Evolutionary conservation across 2,888 invertebrate genomes (phyloP).

Genomic region (Catocala fraxini): DNA sequence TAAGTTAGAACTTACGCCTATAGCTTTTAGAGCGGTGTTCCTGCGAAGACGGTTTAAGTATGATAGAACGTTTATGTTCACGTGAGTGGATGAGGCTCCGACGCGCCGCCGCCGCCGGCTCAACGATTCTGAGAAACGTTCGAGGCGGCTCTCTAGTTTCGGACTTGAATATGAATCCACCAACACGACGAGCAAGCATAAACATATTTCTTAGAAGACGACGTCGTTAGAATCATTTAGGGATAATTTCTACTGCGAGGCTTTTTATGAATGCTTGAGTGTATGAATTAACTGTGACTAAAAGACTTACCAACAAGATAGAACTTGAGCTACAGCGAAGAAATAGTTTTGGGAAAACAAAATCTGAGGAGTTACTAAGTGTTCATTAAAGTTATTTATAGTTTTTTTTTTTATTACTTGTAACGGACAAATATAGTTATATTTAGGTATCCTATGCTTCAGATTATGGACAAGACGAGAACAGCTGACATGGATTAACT

Average conservation of each 20-base stretch:
- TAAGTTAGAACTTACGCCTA: constrained; percentile 71
- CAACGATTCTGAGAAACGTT: constrained; percentile 85
- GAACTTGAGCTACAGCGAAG: no score
- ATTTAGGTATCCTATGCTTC: no score
- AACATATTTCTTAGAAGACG: constrained; percentile 62
- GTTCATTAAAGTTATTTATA: background rate
- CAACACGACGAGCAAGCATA: constrained; percentile 64
- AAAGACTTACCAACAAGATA: no score
- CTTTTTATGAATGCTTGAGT: constrained; percentile 17
- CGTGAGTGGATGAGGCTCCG: constrained; percentile 87
- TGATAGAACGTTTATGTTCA: constrained; percentile 86
- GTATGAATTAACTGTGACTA: no score
- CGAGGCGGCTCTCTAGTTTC: constrained; percentile 82
- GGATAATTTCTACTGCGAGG: constrained; percentile 38
- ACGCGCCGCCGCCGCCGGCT: constrained; percentile 84
- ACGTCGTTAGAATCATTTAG: constrained; percentile 40
- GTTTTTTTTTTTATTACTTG: no score
- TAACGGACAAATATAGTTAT: no score
- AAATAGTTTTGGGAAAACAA: no score
- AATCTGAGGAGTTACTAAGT: background rate
- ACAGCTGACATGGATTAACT: no score
- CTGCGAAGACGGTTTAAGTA: constrained; percentile 63
- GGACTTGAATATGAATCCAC: constrained; percentile 83
- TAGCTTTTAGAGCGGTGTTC: constrained; percentile 65
- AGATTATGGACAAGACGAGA: no score